Conservation (phyloP, 2,797 vertebrate species). For the Bradypus variegatus region DNA sequence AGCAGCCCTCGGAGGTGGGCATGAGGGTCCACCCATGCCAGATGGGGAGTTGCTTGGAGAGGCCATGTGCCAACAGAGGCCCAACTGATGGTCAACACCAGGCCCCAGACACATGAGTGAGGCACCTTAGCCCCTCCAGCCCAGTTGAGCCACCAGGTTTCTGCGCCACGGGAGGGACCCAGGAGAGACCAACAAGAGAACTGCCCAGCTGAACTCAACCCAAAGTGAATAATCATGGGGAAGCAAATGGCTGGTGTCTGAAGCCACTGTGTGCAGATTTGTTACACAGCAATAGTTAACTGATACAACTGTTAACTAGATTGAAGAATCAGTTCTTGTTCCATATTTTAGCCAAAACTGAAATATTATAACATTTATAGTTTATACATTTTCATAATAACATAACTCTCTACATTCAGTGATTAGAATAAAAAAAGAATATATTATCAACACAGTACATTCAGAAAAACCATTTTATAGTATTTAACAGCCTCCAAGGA, state of each 20-base stretch:
- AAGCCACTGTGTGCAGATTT: not conserved
- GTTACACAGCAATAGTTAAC: not conserved
- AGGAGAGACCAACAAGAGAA: not conserved
- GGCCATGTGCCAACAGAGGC: not conserved
- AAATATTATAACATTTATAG: not conserved
- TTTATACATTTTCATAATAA: not conserved
- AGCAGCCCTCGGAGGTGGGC: not conserved
- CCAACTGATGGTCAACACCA: not conserved
- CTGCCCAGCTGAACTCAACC: not conserved
- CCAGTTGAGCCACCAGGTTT: too few relatives aligned
- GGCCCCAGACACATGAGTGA: not conserved
- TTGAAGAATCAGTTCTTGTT: not conserved
- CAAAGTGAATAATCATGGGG: not conserved
- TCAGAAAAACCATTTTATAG: not conserved
- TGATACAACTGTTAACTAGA: not conserved
- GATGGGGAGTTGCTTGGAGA: too few relatives aligned
- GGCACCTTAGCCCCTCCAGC: not conserved
- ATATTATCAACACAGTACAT: not conserved
- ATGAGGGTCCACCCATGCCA: too few relatives aligned
- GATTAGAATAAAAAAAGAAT: not conserved
- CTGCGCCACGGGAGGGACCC: not conserved
- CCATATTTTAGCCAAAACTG: not conserved
- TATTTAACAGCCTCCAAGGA: not conserved
- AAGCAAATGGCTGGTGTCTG: not conserved
- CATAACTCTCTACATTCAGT: not conserved